phyloP scores from a whole-genome alignment of 1,140 invertebrate genomes.

The Leptonema lineaticorne region DNA sequence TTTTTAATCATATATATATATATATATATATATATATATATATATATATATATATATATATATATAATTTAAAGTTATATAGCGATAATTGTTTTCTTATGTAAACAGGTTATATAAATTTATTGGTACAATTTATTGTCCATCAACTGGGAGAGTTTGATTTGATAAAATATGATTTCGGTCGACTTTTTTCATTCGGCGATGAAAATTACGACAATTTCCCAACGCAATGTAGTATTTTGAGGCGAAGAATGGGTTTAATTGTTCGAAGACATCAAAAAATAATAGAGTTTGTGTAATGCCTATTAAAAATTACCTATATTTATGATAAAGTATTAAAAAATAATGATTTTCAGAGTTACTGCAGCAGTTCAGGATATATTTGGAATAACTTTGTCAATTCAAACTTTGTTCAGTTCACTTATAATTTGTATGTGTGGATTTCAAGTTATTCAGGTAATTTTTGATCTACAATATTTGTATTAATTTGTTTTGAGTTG shows the following conservation, averaged over 20 bases:
- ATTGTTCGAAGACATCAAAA: constrained; percentile 23
- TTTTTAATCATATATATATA: too few relatives aligned
- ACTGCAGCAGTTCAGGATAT: not conserved
- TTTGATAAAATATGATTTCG: constrained; percentile 15
- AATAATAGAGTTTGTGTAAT: not conserved
- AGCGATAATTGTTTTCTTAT: not conserved
- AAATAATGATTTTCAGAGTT: not conserved
- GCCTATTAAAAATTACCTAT: not conserved
- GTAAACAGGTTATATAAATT: constrained; percentile 15
- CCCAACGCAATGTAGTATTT: not conserved
- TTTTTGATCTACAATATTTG: not conserved
- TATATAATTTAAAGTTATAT: not conserved
- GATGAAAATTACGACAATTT: not conserved
- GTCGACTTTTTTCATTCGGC: constrained; percentile 24
- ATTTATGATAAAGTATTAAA: not conserved
- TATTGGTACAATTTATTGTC: constrained; percentile 22
- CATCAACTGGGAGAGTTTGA: constrained; percentile 25
- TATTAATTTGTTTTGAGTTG: too few relatives aligned
- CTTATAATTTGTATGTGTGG: constrained; percentile 17
- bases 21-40: too few relatives aligned
- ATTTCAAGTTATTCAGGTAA: constrained; percentile 32
- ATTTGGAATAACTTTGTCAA: constrained; percentile 21
- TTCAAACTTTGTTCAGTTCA: constrained; percentile 20
- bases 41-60: too few relatives aligned
- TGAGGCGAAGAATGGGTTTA: constrained; percentile 3